A percentile compares a stretch with the other conserved stretches of the same genome.
Evolutionary conservation across 1,140 invertebrate genomes (phyloP).

Genomic region (Penaeus chinensis): DNA sequence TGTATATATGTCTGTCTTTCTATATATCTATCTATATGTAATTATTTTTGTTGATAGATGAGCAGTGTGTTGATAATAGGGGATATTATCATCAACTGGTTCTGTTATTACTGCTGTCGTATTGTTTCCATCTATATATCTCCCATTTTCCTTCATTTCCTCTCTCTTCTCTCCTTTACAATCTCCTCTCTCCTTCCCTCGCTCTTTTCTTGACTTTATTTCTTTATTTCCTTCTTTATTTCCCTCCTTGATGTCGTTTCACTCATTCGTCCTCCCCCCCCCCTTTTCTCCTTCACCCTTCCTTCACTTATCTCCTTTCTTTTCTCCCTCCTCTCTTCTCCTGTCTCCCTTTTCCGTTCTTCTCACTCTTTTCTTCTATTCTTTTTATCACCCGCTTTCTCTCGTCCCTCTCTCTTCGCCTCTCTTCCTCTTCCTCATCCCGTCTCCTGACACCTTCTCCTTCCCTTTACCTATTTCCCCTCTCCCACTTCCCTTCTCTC

Average conservation of each 20-base stretch:
- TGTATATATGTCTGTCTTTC: not conserved
- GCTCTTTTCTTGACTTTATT: not conserved
- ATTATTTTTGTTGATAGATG: not conserved
- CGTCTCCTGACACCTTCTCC: too few species aligned
- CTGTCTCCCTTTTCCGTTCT: not conserved
- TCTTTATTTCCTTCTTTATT: not conserved
- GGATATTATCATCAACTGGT: not conserved
- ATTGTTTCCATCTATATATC: too few species aligned
- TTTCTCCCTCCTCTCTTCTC: not conserved
- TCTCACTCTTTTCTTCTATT: not conserved
- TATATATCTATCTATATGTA: conserved; percentile 5
- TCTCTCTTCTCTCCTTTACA: not conserved
- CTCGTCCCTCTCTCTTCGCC: not conserved
- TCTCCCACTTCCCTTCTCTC: too few species aligned
- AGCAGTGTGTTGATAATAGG: not conserved
- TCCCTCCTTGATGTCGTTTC: not conserved
- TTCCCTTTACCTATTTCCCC: too few species aligned
- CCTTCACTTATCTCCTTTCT: not conserved
- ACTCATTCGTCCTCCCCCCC: not conserved
- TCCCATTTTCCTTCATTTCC: not conserved
- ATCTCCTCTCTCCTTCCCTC: not conserved
- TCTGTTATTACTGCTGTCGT: too few species aligned
- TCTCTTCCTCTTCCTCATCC: too few species aligned
- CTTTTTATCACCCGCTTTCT: not conserved
- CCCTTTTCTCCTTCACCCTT: not conserved